These are phyloP conservation scores for Cephalopachus bancanus DNA, from an alignment of 2,797 vertebrate species.

Conservation along the genomic window DNA sequence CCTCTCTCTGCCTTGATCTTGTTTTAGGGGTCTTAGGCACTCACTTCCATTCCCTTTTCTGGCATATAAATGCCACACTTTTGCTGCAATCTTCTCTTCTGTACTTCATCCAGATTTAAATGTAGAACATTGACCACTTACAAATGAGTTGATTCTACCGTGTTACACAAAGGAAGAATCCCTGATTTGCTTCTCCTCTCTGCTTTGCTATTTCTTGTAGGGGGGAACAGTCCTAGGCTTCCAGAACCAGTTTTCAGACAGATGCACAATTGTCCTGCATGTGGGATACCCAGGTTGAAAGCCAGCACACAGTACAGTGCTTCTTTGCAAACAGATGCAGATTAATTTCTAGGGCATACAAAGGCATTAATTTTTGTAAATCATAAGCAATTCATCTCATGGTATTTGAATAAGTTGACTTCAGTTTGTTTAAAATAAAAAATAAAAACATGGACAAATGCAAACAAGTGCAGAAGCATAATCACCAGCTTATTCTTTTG, in stretches of 20 bases:
- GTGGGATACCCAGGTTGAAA: conserved; percentile 63
- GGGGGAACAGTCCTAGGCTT: conserved; percentile 28
- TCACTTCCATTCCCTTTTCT: background rate
- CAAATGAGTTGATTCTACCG: background rate
- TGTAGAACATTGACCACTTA: background rate
- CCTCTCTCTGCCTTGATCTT: background rate
- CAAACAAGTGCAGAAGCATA: conserved; percentile 62
- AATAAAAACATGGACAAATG: conserved; percentile 66
- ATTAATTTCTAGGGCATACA: conserved; percentile 72
- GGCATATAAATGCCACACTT: background rate
- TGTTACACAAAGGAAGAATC: background rate
- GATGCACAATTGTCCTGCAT: conserved; percentile 55
- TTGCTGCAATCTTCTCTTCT: background rate
- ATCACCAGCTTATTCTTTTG: conserved; percentile 11
- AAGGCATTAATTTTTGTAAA: conserved; percentile 79
- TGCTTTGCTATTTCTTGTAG: conserved; percentile 22
- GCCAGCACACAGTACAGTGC: conserved; percentile 59
- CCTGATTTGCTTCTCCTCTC: conserved; percentile 36
- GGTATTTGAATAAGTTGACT: conserved; percentile 73
- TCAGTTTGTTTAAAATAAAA: conserved; percentile 75
- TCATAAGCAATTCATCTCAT: conserved; percentile 68
- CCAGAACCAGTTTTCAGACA: conserved; percentile 56
- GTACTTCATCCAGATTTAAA: background rate
- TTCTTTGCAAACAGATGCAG: conserved; percentile 77
- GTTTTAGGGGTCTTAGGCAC: background rate